phyloP scores from a whole-genome alignment of 2,888 invertebrate genomes.

The Megastigmus dorsalis region DNA sequence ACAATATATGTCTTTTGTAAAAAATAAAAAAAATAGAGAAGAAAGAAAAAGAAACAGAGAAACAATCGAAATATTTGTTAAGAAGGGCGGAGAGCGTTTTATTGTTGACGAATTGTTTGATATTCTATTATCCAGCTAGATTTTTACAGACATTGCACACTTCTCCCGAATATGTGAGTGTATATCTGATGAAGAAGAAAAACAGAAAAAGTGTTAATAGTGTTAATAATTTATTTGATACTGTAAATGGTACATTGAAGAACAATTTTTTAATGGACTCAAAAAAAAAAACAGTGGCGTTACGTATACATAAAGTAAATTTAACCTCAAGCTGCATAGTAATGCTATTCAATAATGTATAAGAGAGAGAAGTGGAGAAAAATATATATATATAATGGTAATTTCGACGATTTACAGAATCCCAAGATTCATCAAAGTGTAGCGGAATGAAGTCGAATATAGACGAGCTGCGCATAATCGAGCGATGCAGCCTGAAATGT shows the following conservation, averaged over 20 bases:
- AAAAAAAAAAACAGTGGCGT: conserved; percentile 10
- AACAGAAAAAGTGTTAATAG: conserved; percentile 45
- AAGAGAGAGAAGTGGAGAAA: no score
- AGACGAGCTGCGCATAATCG: conserved; percentile 9
- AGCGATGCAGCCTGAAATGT: no score
- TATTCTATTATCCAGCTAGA: conserved; percentile 42
- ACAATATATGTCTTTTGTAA: conserved; percentile 35
- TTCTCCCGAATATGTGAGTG: conserved; percentile 30
- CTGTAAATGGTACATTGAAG: conserved; percentile 24
- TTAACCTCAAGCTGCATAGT: conserved; percentile 13
- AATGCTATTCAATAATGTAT: no score
- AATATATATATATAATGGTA: no score
- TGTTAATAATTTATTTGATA: conserved; percentile 52
- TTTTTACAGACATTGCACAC: conserved; percentile 38
- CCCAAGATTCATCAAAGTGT: conserved; percentile 2
- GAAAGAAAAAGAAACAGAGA: background rate
- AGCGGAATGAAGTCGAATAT: no score
- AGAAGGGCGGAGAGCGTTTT: conserved; percentile 13
- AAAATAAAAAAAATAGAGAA: background rate
- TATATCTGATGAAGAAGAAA: conserved; percentile 26
- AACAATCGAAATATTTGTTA: conserved; percentile 34
- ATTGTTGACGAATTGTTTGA: conserved; percentile 40
- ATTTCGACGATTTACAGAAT: no score
- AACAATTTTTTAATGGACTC: conserved; percentile 36
- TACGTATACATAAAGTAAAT: conserved; percentile 12